phyloP scores from a whole-genome alignment of 2,113 vertebrate species.

The Actenoides hombroni region DNA sequence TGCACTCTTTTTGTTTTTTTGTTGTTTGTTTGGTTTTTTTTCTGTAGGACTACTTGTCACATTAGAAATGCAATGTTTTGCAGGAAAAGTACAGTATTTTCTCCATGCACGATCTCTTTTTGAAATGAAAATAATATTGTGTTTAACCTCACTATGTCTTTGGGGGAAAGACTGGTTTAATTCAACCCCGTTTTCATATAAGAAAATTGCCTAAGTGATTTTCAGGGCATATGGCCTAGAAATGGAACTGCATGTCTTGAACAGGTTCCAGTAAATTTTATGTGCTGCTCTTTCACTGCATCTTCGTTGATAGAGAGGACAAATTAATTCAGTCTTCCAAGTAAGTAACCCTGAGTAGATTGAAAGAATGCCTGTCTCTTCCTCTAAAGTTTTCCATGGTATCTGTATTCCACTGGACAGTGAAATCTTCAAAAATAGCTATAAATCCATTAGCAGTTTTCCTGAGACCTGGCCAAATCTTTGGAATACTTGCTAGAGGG shows the following conservation, averaged over 20 bases:
- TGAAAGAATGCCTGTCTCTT: background rate
- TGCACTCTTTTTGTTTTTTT: background rate
- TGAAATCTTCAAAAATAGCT: background rate
- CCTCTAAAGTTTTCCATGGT: background rate
- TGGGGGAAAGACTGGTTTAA: background rate
- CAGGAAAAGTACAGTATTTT: background rate
- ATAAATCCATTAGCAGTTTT: background rate
- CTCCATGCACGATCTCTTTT: background rate
- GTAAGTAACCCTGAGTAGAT: background rate
- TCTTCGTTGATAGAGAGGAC: conserved; percentile 23
- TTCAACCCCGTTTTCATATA: background rate
- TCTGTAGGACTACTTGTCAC: background rate
- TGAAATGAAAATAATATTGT: background rate
- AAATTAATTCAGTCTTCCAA: conserved; percentile 49
- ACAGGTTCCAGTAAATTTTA: conserved; percentile 53
- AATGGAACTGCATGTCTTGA: conserved; percentile 34
- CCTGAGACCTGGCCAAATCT: background rate
- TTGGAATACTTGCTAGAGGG: background rate
- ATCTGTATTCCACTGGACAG: background rate
- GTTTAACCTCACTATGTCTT: background rate
- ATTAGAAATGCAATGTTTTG: background rate
- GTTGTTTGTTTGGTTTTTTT: background rate
- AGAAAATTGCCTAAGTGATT: conserved; percentile 31
- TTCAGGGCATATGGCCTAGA: conserved; percentile 50
- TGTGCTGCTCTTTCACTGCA: conserved; percentile 12